Evolutionary conservation across 2,888 invertebrate genomes (phyloP), one percentile per base, ranked within the genome.

Genomic region (Hedya salicella): DNA sequence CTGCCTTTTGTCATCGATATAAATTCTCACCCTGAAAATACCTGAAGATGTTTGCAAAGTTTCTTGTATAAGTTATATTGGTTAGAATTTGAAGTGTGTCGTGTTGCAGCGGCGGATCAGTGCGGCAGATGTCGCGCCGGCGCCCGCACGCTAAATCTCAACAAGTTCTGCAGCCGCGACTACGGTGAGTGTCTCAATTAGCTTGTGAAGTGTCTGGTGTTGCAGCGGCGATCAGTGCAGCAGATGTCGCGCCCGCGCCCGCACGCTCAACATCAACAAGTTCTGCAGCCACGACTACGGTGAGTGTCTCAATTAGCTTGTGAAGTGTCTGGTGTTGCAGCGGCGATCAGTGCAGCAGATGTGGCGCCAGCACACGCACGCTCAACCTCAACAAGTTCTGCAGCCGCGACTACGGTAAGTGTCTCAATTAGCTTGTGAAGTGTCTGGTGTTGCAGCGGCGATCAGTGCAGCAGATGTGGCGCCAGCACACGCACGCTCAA

Each of bases 251-350:
- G 96, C 97, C 85, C 96, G 96, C 88, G 97, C 97, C 79, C 96
- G 96, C 93, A 95, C 97, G 78, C 94, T 98, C 89, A 98, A 98
- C 86, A 95, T 98, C 91, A 97, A 96, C 94, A 99, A 98, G 94
- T 99, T 96, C 89, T 97, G 97, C 96, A 97, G 97, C 93, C 95
- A 98, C 93, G 98, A 99, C 91, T 99, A 97, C 94, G 99, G 99
- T 99, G 89, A 95, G 96, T 25, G 9, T 9, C 36, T 0, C 25
- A 4, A 25, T 25, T 25, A 3, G 4, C 6, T 5, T 25, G n/a
- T n/a, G n/a, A n/a, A n/a, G n/a, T n/a, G n/a, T n/a, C n/a, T 14
- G 2, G 6, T 54, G 50, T 68, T 81, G 70, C 94, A 95, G 95
- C 88, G 76, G 85, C 87, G 89, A 95, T 87, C 95, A 96, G 87